Evolutionary conservation across 2,797 vertebrate species (phyloP), one percentile per base, ranked within the genome.

Genomic region (Percopsis omiscomaycus): DNA sequence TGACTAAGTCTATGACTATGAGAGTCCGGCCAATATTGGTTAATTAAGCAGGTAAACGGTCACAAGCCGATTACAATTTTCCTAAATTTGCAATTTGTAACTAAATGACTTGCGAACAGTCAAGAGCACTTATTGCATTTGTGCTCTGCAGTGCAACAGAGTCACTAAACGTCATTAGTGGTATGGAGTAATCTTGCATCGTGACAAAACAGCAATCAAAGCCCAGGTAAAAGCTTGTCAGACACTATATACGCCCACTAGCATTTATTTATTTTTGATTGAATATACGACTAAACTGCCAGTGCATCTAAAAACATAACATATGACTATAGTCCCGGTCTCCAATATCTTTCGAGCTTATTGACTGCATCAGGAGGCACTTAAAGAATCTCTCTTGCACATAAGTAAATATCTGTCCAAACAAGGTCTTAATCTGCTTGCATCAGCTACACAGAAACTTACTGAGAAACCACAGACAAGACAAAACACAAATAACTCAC

Each of bases 91-190:
- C 59, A 29, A 32, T 51, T 64, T 63, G 29, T 65, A 58, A 68
- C 42, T 22, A 4, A 78, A 68, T 70, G 73, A 60, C 53, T 42
- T 69, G 66, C 45, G 61, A 72, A 67, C 74, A 73, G 67, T 75
- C 79, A 88, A 86, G 78, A 86, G 86, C 75, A 75, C 76, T 74
- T 88, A 86, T 88, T 91, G 91, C 88, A 87, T 89, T 81, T 81
- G 68, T 71, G 69, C 69, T 71, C 47, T 74, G 79, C 72, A 68
- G 64, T 22, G 52, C 69, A 67, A 61, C 64, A 16, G 14, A 15
- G 68, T 64, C 47, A 46, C 63, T 64, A 16, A 63, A 58, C 63
- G 69, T 68, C 64, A 66, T 59, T 61, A 83, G 70, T 61, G 69
- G 71, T 54, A 48, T 42, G 3, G 30, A 55, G 68, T 60, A 51